These are phyloP conservation scores for Neodiprion lecontei DNA, from an alignment of 1,140 invertebrate species.

Conservation along the genomic window DNA sequence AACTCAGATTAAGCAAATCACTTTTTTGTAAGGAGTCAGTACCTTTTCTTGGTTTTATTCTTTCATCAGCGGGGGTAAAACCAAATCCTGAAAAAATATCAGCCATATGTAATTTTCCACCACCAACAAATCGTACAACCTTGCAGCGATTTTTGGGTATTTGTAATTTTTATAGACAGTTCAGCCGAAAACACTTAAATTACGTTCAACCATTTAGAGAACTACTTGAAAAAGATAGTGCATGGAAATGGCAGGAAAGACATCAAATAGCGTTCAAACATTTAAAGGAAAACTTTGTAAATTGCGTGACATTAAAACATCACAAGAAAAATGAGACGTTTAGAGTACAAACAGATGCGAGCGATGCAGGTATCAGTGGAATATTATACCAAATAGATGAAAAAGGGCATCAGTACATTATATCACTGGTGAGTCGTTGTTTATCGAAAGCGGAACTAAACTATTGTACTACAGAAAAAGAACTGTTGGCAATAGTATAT, in stretches of 20 bases:
- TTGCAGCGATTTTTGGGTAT: constrained; percentile 46
- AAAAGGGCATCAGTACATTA: background rate
- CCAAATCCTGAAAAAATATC: constrained; percentile 42
- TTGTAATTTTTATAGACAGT: constrained; percentile 46
- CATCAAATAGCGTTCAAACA: background rate
- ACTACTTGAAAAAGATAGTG: constrained; percentile 25
- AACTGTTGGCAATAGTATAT: constrained; percentile 17
- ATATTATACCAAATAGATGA: background rate
- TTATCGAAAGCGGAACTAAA: background rate
- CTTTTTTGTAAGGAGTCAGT: constrained; percentile 26
- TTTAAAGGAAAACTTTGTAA: background rate
- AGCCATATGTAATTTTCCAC: constrained; percentile 44
- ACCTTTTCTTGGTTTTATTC: constrained; percentile 33
- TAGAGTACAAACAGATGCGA: constrained; percentile 12
- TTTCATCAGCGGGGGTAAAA: constrained; percentile 35
- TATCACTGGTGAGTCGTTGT: constrained; percentile 14
- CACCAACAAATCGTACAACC: constrained; percentile 41
- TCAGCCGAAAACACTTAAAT: constrained; percentile 34
- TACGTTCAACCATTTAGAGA: constrained; percentile 31
- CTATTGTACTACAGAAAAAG: constrained; percentile 20
- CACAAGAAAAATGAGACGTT: background rate
- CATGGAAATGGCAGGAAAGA: no score
- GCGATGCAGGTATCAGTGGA: constrained; percentile 1
- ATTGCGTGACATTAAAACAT: constrained; percentile 21
- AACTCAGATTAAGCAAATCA: constrained; percentile 32